Evolutionary conservation across 2,113 vertebrate species (phyloP).

Genomic region (Elephas maximus): DNA sequence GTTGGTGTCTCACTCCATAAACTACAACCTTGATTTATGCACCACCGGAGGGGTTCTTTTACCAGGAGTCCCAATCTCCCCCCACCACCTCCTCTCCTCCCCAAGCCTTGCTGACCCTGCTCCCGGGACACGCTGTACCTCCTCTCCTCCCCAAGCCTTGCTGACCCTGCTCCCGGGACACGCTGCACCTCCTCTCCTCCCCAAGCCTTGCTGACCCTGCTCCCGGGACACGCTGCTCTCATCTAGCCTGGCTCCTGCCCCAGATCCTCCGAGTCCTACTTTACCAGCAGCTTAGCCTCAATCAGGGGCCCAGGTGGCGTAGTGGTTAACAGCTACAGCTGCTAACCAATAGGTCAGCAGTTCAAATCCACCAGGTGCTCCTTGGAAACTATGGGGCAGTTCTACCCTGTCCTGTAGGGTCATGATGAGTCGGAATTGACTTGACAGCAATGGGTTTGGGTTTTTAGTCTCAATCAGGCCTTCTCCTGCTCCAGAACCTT

Average conservation of each 20-base stretch:
- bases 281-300: background rate
- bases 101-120: background rate
- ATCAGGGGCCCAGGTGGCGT: too few species aligned
- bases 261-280: background rate
- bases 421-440: too few species aligned
- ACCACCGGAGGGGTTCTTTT: background rate
- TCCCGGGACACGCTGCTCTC: background rate
- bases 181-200: too few species aligned
- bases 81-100: accelerated
- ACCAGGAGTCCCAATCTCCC: background rate
- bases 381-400: too few species aligned
- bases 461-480: background rate
- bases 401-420: too few species aligned
- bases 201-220: background rate
- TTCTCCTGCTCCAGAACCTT: background rate
- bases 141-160: background rate
- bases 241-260: background rate
- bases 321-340: too few species aligned
- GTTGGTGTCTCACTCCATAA: background rate
- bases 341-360: too few species aligned
- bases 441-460: too few species aligned
- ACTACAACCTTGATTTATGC: background rate
- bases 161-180: background rate
- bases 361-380: too few species aligned
- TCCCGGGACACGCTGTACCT: background rate